Evolutionary conservation across 1,140 invertebrate genomes (phyloP).

Genomic region (Heliconius melpomene): DNA sequence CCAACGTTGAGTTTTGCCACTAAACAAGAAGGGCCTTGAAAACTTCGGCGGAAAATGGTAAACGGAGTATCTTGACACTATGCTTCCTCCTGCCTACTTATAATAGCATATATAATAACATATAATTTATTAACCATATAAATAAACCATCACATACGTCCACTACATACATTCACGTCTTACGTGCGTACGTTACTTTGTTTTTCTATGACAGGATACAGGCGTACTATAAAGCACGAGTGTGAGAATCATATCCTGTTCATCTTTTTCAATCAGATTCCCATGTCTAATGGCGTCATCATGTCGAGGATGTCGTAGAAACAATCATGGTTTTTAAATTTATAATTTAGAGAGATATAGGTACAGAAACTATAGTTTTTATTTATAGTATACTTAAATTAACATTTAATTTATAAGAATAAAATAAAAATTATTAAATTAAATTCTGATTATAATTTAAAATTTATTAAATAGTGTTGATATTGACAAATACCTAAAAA

Average conservation of each 20-base stretch:
- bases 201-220: conserved; percentile 30
- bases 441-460: not conserved
- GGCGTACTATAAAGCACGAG: conserved; percentile 17
- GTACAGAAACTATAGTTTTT: no score
- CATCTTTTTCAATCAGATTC: conserved; percentile 57
- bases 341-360: not conserved
- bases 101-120: no score
- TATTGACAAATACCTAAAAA: no score
- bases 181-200: conserved; percentile 3
- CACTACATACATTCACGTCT: not conserved
- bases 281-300: conserved; percentile 63
- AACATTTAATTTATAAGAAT: no score
- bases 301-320: conserved; percentile 38
- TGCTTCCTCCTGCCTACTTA: no score
- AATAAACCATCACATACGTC: not conserved
- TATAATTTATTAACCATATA: not conserved
- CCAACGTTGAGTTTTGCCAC: no score
- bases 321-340: conserved; percentile 15
- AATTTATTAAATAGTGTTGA: not conserved
- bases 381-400: no score
- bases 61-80: not conserved
- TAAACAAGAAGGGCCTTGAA: no score
- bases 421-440: no score
- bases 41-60: no score
- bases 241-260: conserved; percentile 52